Base-by-base conservation (phyloP, 2,113 vertebrate species). In the Hippocampus comes region DNA sequence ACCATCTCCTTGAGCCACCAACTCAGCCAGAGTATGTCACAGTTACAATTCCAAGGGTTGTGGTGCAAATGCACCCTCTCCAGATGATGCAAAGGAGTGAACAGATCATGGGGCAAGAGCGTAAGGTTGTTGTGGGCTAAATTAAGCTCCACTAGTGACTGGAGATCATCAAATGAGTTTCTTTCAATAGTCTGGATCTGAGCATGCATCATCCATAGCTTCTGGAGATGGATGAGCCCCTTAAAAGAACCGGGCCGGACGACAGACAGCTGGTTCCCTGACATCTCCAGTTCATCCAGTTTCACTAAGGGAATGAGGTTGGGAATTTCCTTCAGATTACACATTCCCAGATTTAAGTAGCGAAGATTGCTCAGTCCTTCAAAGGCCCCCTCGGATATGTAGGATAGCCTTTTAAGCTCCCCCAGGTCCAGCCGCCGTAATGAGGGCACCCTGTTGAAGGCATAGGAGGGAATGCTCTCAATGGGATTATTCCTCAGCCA, bases 1-100 rank as follows among this genome's bases (percentile, higher is more conserved):
- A 98, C 97, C 92, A 98, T 99, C 88, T 99, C 97, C 85, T 98
- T 98, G 73, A 99, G 95, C 97, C 97, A 99, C 97, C 97, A 99
- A 87, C 96, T 98, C 55, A 99, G 94, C 97, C 97, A 99, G 73
- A 99, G 93, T 64, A 98, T 98, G 76, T 99, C 97, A 84, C 97
- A 99, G 87, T 99, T 97, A 92, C 97, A 99, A 89, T 97, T 98
- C 97, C 97, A 99, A 34, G 97, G 97, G 86, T 99, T 99, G 91
- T 99, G 97, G 78, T 99, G 97, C 79, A 99, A 90, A 84, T 99
- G 96, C 80, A 99, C 98, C 89, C 97, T 92, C 89, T 98, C 96
- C 63, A 99, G 91, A 64, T 94, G 94, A 89, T 93, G 96, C 77
- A 99, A 92, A n/a, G 97, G 97, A 9, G 96, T 99, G 87, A 99